Conservation (phyloP, 2,888 invertebrate genomes). For the Nowickia ferox region DNA sequence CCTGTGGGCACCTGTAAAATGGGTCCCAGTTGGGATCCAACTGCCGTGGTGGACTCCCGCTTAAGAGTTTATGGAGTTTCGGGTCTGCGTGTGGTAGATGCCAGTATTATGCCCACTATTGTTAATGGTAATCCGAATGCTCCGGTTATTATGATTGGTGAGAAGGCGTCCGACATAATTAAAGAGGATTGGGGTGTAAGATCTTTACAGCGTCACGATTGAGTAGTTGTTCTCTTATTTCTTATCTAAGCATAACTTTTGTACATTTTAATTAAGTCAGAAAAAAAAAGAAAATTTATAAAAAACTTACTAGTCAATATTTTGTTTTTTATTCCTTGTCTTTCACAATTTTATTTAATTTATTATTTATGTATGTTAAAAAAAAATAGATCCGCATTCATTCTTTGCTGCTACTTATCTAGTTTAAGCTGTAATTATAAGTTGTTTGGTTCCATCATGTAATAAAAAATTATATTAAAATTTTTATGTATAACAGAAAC, state of each 20-base stretch:
- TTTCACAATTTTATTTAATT: constrained; percentile 47
- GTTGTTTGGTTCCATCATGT: neutral
- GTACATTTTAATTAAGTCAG: constrained; percentile 4
- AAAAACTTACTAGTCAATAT: constrained; percentile 64
- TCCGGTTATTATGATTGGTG: constrained; percentile 94
- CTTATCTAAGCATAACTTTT: constrained; percentile 23
- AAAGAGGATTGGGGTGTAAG: constrained; percentile 91
- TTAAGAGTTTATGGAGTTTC: constrained; percentile 91
- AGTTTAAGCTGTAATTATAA: constrained; percentile 36
- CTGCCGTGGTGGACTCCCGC: constrained; percentile 91
- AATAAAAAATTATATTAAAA: constrained; percentile 16
- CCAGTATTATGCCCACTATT: constrained; percentile 94
- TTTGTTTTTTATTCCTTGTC: constrained; percentile 42
- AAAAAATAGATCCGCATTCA: neutral
- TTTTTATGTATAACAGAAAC: too few species aligned
- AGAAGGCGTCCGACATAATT: constrained; percentile 94
- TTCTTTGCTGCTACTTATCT: neutral
- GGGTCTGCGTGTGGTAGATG: constrained; percentile 91
- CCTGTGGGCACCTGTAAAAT: constrained; percentile 94
- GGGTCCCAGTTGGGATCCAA: constrained; percentile 90
- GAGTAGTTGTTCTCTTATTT: constrained; percentile 4
- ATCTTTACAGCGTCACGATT: constrained; percentile 57
- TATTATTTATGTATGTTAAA: constrained; percentile 3
- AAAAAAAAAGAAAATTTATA: constrained; percentile 20
- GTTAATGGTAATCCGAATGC: constrained; percentile 96